Evolutionary conservation across 2,797 vertebrate genomes (phyloP).

Genomic region (Enteromius anoplus): DNA sequence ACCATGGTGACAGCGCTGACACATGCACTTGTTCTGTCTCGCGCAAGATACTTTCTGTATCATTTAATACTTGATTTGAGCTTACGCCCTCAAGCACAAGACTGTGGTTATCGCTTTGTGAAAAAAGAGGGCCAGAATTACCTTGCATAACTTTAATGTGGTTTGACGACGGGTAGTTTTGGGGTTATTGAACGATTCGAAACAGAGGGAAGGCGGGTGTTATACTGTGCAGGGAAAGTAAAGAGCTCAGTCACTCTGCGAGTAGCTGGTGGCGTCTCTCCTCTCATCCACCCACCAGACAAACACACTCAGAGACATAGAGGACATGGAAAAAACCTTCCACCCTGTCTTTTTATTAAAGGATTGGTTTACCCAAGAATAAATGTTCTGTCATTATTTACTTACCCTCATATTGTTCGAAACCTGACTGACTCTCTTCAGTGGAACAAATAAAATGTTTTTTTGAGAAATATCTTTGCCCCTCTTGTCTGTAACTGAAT

Average conservation of each 20-base stretch:
- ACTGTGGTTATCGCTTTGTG: not conserved
- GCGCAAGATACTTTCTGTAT: slow-evolving; percentile 7
- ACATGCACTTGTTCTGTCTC: slow-evolving; percentile 48
- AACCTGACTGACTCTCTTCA: not conserved
- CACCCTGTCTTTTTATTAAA: not conserved
- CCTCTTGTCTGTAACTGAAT: not conserved
- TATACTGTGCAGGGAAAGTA: not conserved
- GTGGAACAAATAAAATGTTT: not conserved
- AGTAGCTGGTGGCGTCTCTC: slow-evolving; percentile 20
- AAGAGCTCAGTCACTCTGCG: slow-evolving; percentile 6
- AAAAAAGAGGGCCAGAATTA: not conserved
- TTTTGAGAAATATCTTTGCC: not conserved
- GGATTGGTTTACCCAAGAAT: not conserved
- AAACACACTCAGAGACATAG: not conserved
- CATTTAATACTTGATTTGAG: slow-evolving; percentile 17
- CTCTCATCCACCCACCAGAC: slow-evolving; percentile 27
- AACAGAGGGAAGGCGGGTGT: not conserved
- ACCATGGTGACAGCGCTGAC: slow-evolving; percentile 72
- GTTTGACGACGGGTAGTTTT: not conserved
- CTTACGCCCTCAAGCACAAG: slow-evolving; percentile 2
- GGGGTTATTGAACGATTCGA: slow-evolving; percentile 22
- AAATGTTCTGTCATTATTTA: not conserved
- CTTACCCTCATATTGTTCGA: not conserved
- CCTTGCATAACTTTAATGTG: not conserved
- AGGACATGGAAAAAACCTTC: not conserved